phyloP scores from a whole-genome alignment of 2,113 vertebrate genomes.

The Sprattus sprattus region DNA sequence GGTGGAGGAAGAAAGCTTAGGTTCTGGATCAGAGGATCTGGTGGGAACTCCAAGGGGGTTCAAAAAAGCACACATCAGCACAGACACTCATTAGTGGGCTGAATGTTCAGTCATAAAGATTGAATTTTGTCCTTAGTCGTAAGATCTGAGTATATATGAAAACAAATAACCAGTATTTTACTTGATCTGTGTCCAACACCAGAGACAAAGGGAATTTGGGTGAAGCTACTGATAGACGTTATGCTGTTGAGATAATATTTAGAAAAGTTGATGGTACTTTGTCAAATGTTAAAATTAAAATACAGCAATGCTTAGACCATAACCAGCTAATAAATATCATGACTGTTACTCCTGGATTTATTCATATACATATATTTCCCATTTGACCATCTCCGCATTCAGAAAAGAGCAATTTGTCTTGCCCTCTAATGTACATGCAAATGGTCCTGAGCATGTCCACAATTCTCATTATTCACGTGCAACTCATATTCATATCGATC shows the following conservation, averaged over 20 bases:
- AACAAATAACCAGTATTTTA: background rate
- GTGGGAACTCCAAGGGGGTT: background rate
- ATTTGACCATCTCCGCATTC: background rate
- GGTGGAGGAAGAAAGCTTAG: background rate
- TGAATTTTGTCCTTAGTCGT: background rate
- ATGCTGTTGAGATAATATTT: background rate
- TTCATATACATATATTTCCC: background rate
- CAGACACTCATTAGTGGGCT: background rate
- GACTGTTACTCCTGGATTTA: background rate
- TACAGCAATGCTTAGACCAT: background rate
- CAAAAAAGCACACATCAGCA: background rate
- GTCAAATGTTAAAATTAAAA: background rate
- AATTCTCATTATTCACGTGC: background rate
- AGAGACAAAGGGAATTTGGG: background rate
- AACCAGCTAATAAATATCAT: background rate
- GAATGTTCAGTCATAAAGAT: background rate
- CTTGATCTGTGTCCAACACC: background rate
- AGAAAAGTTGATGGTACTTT: background rate
- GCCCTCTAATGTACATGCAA: background rate
- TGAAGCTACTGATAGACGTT: background rate
- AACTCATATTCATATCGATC: conserved; percentile 15
- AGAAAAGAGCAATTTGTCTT: background rate
- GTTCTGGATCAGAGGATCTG: conserved; percentile 4
- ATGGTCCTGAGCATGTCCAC: background rate
- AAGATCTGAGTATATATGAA: background rate